Evolutionary conservation across 2,888 invertebrate genomes (phyloP).

Genomic region (Galerucella pusilla): DNA sequence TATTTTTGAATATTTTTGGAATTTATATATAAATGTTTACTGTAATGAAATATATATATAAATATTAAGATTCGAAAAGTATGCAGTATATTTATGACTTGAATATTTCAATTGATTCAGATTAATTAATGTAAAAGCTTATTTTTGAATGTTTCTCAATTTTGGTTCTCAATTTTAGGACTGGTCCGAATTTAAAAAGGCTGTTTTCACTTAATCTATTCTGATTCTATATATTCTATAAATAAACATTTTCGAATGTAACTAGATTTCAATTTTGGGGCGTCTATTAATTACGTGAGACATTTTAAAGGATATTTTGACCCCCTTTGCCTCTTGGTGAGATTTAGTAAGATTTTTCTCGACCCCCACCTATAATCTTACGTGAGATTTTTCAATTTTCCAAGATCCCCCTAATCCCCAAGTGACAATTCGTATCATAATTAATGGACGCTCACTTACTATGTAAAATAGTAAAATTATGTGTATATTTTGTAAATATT

Average conservation of each 20-base stretch:
- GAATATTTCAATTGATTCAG: background rate
- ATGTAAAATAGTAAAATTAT: conserved; percentile 52
- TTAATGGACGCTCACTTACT: conserved; percentile 26
- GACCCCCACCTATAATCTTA: too few species aligned
- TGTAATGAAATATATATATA: background rate
- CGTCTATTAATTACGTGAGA: too few species aligned
- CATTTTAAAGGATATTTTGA: too few species aligned
- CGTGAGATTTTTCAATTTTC: too few species aligned
- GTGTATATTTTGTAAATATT: conserved; percentile 60
- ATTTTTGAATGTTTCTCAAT: background rate
- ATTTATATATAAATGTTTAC: background rate
- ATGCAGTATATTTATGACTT: background rate
- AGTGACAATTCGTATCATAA: too few species aligned
- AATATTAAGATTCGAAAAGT: too few species aligned
- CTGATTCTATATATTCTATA: conserved; percentile 44
- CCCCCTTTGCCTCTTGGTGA: too few species aligned
- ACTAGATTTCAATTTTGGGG: conserved; percentile 44
- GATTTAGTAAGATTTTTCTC: too few species aligned
- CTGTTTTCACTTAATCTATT: conserved; percentile 56
- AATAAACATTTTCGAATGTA: conserved; percentile 50
- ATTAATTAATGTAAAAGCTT: too few species aligned
- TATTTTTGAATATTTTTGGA: conserved; percentile 1
- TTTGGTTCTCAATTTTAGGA: conserved; percentile 25
- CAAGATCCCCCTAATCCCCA: too few species aligned
- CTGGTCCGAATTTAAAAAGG: conserved; percentile 52